phyloP scores from a whole-genome alignment of 92 coral and sea anemone genomes.

The Bergia puertoricense region DNA sequence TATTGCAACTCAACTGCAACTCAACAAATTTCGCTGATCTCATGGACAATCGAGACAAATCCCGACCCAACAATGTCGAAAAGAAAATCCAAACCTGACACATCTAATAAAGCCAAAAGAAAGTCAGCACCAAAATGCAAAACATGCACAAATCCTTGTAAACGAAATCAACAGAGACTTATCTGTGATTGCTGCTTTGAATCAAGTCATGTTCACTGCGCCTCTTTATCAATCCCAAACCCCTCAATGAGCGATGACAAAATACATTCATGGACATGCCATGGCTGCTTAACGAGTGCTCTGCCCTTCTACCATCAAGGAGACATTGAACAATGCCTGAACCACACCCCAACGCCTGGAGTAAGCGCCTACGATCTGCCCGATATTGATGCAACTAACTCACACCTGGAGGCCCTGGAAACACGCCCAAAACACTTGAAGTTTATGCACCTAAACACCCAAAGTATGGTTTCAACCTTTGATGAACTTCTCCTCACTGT shows the following conservation, averaged over 20 bases:
- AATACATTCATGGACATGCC: constrained; percentile 23
- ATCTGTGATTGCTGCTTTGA: constrained; percentile 23
- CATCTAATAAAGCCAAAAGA: constrained; percentile 11
- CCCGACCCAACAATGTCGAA: constrained; percentile 24
- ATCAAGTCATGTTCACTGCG: not conserved
- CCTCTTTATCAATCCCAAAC: not conserved
- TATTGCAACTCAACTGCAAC: constrained; percentile 35
- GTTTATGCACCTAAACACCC: constrained; percentile 24
- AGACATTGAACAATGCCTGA: constrained; percentile 6
- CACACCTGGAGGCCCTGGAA: constrained; percentile 23
- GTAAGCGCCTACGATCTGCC: no score
- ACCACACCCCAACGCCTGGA: not conserved
- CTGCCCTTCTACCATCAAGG: constrained; percentile 18
- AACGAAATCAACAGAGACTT: constrained; percentile 7
- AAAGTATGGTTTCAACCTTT: not conserved
- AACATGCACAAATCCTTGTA: constrained; percentile 4
- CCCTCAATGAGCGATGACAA: not conserved
- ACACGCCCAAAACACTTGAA: constrained; percentile 4
- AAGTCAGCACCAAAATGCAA: constrained; percentile 23
- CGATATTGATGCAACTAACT: no score
- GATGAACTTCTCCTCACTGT: constrained; percentile 12
- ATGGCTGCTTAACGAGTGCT: not conserved
- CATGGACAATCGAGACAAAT: constrained; percentile 37
- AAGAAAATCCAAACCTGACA: constrained; percentile 5
- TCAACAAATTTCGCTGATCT: constrained; percentile 27